These are phyloP conservation scores for Scaptomyza pallida DNA, from an alignment of 1,140 invertebrate species.

Conservation along the genomic window DNA sequence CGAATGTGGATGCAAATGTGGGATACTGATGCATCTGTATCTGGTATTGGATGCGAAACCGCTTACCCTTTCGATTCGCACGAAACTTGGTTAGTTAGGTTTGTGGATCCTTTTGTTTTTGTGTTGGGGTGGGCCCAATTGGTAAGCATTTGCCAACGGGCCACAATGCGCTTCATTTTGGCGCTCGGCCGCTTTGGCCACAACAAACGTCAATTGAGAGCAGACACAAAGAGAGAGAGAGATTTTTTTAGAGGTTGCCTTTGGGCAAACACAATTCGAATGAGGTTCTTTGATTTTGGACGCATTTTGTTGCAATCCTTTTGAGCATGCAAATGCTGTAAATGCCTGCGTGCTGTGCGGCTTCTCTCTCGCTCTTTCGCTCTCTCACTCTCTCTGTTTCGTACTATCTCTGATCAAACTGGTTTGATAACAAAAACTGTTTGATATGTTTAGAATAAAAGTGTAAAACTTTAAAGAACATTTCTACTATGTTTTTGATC, in stretches of 20 bases:
- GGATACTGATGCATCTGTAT: background rate
- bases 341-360: conserved; percentile 13
- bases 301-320: conserved; percentile 17
- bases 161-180: conserved; percentile 43
- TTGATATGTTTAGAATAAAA: no score
- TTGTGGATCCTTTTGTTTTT: conserved; percentile 28
- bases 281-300: conserved; percentile 27
- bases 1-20: conserved; percentile 3
- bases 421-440: no score
- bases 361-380: background rate
- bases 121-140: conserved; percentile 1
- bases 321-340: conserved; percentile 24
- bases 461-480: no score
- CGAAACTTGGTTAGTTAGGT: conserved; percentile 14
- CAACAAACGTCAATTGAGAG: conserved; percentile 34
- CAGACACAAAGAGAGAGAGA: background rate
- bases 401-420: no score
- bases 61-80: background rate
- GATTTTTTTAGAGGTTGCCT: no score
- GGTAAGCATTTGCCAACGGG: conserved; percentile 14
- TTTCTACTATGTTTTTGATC: no score
- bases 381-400: no score
- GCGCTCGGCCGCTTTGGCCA: conserved; percentile 8
- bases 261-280: conserved; percentile 1
- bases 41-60: background rate